Evolutionary conservation across 2,113 vertebrate genomes (phyloP), one percentile per base, ranked within the genome.

Genomic region (Collichthys lucidus): DNA sequence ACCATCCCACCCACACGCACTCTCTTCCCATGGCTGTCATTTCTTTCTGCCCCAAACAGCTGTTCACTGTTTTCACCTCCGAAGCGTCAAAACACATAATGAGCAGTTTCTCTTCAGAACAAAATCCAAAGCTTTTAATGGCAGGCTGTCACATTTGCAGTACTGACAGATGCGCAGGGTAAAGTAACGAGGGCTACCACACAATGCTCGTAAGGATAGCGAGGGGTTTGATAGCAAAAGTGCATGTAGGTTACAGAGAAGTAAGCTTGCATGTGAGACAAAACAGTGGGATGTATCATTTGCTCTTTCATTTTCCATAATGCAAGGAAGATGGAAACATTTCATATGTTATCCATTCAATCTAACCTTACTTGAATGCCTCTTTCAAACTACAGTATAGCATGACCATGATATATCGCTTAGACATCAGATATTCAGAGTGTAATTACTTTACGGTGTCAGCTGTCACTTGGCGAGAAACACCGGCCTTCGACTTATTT

Each of bases 31-130:
- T 61, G 71, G 52, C 81, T 74, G 69, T 65, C 78, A 35, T 61
- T 29, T 44, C n/a, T 40, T 20, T 83, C 64, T 86, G 47, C 47
- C 66, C 79, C 64, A 62, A 80, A 73, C 89, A 93, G 86, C 87
- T 91, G 92, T 83, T 90, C 82, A 47, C 78, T 77, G 3, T 15
- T 61, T 72, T 91, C 75, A 89, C 89, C 82, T 92, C 69, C 84
- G 76, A 50, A 82, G 78, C 61, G 42, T 92, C 76, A 84, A 87
- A 82, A 86, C 61, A 49, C 79, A 80, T 87, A 83, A 92, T 86
- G 89, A 91, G 90, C 75, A 55, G 83, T 83, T 85, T 90, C 68
- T 83, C 84, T 84, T 79, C 60, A 77, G 56, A 86, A 88, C 47
- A 61, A 65, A 60, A 87, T 62, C 83, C 56, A 59, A 50, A 77